These are phyloP conservation scores for Squalus acanthias DNA, from an alignment of 2,797 vertebrate species.

Conservation along the genomic window DNA sequence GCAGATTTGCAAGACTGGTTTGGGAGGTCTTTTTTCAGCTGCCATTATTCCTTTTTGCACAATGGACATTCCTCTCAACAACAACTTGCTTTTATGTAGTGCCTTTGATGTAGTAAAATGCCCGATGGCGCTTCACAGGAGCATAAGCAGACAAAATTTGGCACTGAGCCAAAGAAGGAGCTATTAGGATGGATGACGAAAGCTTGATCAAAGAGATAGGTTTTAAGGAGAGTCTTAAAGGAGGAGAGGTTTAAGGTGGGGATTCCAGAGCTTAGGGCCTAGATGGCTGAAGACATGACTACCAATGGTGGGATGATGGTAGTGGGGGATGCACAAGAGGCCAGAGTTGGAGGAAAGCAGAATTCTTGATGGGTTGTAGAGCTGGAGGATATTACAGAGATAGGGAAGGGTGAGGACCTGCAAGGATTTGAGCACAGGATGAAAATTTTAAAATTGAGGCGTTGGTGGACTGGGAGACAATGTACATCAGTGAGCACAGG, in stretches of 20 bases:
- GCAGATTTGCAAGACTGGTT: not conserved
- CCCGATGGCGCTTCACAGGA: not conserved
- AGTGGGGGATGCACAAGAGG: not conserved
- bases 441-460: not conserved
- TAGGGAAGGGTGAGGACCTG: not conserved
- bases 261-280: not conserved
- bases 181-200: not conserved
- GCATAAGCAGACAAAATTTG: not conserved
- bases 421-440: not conserved
- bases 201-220: not conserved
- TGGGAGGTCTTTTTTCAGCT: not conserved
- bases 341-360: not conserved
- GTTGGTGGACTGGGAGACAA: not conserved
- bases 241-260: not conserved
- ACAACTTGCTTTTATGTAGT: not conserved
- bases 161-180: not conserved
- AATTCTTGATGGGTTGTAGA: no score
- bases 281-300: not conserved
- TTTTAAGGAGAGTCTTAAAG: not conserved
- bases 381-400: not conserved
- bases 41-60: not conserved
- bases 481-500: not conserved
- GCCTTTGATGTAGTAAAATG: not conserved
- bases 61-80: not conserved
- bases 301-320: not conserved